Conservation (phyloP, 2,888 invertebrate species). For the Ichneumon xanthorius region DNA sequence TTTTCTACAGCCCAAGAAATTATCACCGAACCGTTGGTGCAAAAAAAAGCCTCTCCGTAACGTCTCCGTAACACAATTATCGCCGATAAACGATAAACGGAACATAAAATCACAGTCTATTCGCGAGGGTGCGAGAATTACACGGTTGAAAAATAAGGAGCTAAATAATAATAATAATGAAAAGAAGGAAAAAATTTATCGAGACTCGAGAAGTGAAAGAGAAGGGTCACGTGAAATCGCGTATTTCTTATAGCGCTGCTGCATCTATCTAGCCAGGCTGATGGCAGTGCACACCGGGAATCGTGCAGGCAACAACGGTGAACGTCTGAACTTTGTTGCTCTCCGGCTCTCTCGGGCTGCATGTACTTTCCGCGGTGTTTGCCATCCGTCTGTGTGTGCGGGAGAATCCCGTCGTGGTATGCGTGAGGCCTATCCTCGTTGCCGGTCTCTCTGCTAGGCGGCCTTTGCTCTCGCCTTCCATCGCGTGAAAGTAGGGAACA, state of each 20-base stretch:
- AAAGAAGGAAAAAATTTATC: neutral
- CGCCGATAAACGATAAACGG: neutral
- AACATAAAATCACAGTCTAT: neutral
- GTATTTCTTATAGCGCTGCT: conserved; percentile 21
- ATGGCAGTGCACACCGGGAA: conserved; percentile 67
- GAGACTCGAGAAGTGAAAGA: conserved; percentile 48
- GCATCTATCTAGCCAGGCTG: conserved; percentile 50
- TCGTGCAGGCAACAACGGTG: conserved; percentile 76
- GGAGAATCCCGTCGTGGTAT: neutral
- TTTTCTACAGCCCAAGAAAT: no score
- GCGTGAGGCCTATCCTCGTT: conserved; percentile 54
- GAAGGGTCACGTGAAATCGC: conserved; percentile 65
- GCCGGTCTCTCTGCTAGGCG: conserved; percentile 73
- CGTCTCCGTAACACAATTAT: neutral
- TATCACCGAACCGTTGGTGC: no score
- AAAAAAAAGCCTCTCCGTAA: neutral
- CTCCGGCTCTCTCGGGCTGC: conserved; percentile 37
- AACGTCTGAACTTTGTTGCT: conserved; percentile 81
- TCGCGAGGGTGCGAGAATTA: neutral
- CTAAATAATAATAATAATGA: conserved; percentile 35
- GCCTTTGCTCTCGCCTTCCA: conserved; percentile 79
- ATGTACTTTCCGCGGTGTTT: conserved; percentile 61
- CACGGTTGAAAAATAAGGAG: conserved; percentile 23
- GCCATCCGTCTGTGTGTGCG: conserved; percentile 26
- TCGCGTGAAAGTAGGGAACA: conserved; percentile 77